phyloP scores from a whole-genome alignment of 1,140 invertebrate genomes.

The Venustaconcha ellipsiformis region DNA sequence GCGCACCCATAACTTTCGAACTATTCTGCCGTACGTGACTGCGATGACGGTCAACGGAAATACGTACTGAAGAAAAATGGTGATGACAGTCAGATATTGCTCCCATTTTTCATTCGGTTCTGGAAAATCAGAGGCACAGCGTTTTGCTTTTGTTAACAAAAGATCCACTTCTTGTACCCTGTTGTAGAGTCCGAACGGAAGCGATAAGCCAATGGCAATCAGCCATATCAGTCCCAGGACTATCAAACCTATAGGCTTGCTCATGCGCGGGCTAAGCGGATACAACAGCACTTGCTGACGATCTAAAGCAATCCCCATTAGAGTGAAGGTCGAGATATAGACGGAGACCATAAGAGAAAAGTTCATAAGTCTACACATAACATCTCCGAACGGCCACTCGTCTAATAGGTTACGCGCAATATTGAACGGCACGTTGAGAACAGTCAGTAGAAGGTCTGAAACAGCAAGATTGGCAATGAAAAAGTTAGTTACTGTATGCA shows the following conservation, averaged over 20 bases:
- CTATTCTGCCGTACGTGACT: conserved; percentile 61
- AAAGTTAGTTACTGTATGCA: conserved; percentile 97
- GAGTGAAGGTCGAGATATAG: conserved; percentile 72
- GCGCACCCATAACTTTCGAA: conserved; percentile 43
- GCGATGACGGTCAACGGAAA: conserved; percentile 69
- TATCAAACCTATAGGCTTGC: conserved; percentile 55
- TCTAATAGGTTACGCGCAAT: conserved; percentile 53
- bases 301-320: conserved; percentile 72
- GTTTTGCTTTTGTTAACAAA: conserved; percentile 29
- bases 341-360: conserved; percentile 70
- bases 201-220: conserved; percentile 65
- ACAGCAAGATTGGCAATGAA: conserved; percentile 96
- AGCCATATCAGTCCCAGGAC: conserved; percentile 70
- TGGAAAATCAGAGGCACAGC: conserved; percentile 65
- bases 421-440: conserved; percentile 82
- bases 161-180: conserved; percentile 39
- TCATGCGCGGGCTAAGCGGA: conserved; percentile 68
- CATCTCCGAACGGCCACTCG: conserved; percentile 68
- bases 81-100: conserved; percentile 65
- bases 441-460: conserved; percentile 91
- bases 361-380: conserved; percentile 70
- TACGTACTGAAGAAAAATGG: conserved; percentile 70
- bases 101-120: conserved; percentile 51
- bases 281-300: conserved; percentile 70
- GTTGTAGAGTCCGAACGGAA: conserved; percentile 71